Evolutionary conservation across 2,113 vertebrate species (phyloP).

Genomic region (Dromiciops gliroides): DNA sequence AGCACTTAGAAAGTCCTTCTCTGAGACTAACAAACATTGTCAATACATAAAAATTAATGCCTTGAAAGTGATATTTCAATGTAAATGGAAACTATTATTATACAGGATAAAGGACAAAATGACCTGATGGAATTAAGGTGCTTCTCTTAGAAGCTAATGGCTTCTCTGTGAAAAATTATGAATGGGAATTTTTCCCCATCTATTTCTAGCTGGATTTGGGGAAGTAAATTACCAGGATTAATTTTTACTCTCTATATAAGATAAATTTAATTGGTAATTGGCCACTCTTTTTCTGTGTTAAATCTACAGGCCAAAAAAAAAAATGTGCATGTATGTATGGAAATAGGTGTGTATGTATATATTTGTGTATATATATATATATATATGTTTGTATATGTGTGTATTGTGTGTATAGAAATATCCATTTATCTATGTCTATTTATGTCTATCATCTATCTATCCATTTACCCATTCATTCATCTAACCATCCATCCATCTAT

Average conservation of each 20-base stretch:
- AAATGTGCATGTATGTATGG: no score
- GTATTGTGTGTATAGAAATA: no score
- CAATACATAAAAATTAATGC: neutral
- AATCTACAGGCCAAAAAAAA: neutral
- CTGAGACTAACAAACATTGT: neutral
- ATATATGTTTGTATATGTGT: no score
- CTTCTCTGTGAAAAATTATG: neutral
- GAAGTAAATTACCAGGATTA: neutral
- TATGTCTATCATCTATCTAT: no score
- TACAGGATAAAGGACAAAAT: conserved; percentile 25
- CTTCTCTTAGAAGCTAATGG: neutral
- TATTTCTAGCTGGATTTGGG: neutral
- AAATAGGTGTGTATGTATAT: neutral
- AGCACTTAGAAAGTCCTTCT: neutral
- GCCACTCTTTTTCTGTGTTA: conserved; percentile 18
- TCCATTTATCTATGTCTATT: no score
- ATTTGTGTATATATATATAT: no score
- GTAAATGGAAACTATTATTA: neutral
- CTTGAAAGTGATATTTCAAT: neutral
- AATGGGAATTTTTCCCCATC: neutral
- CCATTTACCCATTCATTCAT: no score
- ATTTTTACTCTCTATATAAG: neutral
- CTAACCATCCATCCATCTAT: no score
- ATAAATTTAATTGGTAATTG: conserved; percentile 28
- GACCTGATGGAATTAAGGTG: neutral